These are phyloP conservation scores for Diplosoma virens DNA, from an alignment of 23 tunicate species.

Conservation along the genomic window DNA sequence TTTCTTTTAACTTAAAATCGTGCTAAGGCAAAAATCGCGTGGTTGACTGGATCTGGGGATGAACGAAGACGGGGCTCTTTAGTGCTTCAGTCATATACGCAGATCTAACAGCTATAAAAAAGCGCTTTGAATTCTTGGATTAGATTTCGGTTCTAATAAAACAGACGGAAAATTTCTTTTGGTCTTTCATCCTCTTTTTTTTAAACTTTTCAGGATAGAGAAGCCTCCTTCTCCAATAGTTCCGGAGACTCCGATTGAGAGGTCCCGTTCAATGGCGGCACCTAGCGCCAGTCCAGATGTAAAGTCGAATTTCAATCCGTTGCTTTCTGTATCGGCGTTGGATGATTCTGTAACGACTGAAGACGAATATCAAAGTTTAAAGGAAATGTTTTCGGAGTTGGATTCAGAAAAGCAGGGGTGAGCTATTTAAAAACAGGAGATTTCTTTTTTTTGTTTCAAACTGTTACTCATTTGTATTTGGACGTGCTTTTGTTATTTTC, in stretches of 20 bases:
- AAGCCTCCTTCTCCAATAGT: slow-evolving; percentile 42
- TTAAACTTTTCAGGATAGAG: slow-evolving; percentile 18
- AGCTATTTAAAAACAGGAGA: background rate
- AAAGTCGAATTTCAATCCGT: slow-evolving; percentile 44
- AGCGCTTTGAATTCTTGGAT: too few relatives aligned
- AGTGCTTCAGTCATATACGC: too few relatives aligned
- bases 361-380: slow-evolving; percentile 18
- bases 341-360: slow-evolving; percentile 27
- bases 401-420: slow-evolving; percentile 54
- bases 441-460: too few relatives aligned
- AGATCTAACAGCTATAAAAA: too few relatives aligned
- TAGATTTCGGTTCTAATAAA: background rate
- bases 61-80: too few relatives aligned
- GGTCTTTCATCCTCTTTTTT: background rate
- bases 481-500: too few relatives aligned
- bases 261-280: slow-evolving; percentile 91
- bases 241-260: slow-evolving; percentile 64
- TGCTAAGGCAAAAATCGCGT: too few relatives aligned
- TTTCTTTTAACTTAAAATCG: too few relatives aligned
- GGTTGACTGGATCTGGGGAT: too few relatives aligned
- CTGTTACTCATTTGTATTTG: too few relatives aligned
- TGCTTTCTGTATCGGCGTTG: slow-evolving; percentile 36
- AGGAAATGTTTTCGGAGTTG: slow-evolving; percentile 29
- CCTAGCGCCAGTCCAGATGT: slow-evolving; percentile 93
- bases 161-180: background rate